phyloP scores from a whole-genome alignment of 64 coral and sea anemone genomes.

The Actinia tenebrosa region DNA sequence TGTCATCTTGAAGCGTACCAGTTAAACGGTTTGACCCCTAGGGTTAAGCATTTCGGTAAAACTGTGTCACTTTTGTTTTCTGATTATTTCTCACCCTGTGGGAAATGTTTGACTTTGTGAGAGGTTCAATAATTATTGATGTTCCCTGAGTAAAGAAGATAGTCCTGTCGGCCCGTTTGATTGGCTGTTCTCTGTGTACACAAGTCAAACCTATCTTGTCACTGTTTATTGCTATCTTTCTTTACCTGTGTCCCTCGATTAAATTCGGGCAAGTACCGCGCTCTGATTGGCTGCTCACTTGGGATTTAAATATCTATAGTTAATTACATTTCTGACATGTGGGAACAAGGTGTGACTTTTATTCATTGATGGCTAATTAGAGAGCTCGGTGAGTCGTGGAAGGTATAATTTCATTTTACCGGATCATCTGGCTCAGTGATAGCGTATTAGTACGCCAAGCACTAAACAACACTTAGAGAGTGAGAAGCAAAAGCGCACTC shows the following conservation, averaged over 20 bases:
- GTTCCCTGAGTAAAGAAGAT: slow-evolving; percentile 77
- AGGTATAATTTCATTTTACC: slow-evolving; percentile 77
- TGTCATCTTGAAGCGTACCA: slow-evolving; percentile 27
- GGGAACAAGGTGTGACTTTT: slow-evolving; percentile 95
- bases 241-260: slow-evolving; percentile 70
- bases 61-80: slow-evolving; percentile 56
- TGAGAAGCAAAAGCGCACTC: slow-evolving; percentile 43
- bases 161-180: slow-evolving; percentile 52
- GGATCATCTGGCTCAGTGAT: slow-evolving; percentile 57
- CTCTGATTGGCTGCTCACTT: slow-evolving; percentile 57
- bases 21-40: slow-evolving; percentile 60
- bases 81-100: slow-evolving; percentile 84
- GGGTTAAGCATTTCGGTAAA: slow-evolving; percentile 39
- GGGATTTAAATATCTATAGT: slow-evolving; percentile 89
- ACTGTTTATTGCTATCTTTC: slow-evolving; percentile 91
- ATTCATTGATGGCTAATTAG: slow-evolving; percentile 99
- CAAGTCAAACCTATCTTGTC: slow-evolving; percentile 67
- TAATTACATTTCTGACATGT: slow-evolving; percentile 97
- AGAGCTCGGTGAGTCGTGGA: slow-evolving; percentile 70
- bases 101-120: slow-evolving; percentile 83
- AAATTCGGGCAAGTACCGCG: slow-evolving; percentile 38
- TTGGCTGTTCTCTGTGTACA: slow-evolving; percentile 58
- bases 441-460: slow-evolving; percentile 65
- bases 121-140: slow-evolving; percentile 80
- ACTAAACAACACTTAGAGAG: slow-evolving; percentile 52